Base-by-base conservation (phyloP, 53 echinoderm and acorn worm species). In the Arbacia lixula region DNA sequence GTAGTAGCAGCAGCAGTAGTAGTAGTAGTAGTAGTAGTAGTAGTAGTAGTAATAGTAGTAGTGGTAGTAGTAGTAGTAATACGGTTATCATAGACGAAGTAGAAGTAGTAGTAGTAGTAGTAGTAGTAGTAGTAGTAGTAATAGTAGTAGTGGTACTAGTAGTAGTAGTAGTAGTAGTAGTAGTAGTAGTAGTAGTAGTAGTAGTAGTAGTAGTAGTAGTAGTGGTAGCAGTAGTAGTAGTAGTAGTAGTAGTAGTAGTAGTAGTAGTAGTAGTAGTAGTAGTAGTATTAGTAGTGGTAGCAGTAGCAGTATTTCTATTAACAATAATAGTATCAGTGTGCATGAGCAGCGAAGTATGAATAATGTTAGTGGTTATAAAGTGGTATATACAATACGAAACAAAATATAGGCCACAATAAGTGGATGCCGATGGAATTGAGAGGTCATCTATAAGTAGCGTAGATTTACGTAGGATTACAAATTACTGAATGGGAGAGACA, bases 11-110 rank as follows among this genome's bases (percentile, higher is more conserved):
- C 21, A 53, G 53, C 21, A 53, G 53, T 53, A 53, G 53, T 53
- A 53, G 53, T 53, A 53, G 53, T 53, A 53, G 53, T 53, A 53
- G 53, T 8, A 53, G 53, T 53, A 53, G 53, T 53, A 53, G 53
- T 53, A 53, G 53, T 53, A 53, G 53, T 53, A 53, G 6, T 53
- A 53, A 21, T 53, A 53, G 53, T 53, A 53, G 53, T 6, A 53
- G 53, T 53, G 21, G 53, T 53, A 53, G 53, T 53, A 53, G 6
- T 53, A 21, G 53, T 53, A 21, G 53, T 53, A 53, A 21, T 53
- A 53, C n/a, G n/a, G 53, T 53, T 3, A 21, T 53, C 17, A 21
- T 53, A 53, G 53, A n/a, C 17, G 53, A n/a, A 53, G 53, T 53
- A 53, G 53, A n/a, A 53, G 53, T 53, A 53, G 53, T 53, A 53